phyloP scores from a whole-genome alignment of 2,797 vertebrate genomes.

The Pseudomugil gertrudae region DNA sequence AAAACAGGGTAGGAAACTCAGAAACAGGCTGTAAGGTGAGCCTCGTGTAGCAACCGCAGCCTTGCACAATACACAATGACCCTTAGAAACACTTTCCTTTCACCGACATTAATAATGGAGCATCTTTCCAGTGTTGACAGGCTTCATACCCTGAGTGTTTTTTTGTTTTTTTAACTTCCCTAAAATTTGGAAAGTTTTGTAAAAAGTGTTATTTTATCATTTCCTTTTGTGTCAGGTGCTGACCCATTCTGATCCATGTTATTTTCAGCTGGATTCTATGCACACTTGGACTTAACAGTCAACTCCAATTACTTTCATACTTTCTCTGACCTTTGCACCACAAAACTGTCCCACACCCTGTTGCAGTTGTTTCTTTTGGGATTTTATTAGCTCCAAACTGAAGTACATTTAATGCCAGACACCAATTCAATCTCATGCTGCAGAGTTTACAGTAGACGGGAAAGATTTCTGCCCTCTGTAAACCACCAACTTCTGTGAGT shows the following conservation, averaged over 20 bases:
- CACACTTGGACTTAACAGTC: background rate
- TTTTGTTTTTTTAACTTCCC: background rate
- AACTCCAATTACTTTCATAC: conserved; percentile 13
- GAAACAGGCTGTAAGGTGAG: background rate
- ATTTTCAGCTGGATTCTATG: conserved; percentile 5
- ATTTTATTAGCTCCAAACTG: background rate
- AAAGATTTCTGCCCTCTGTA: conserved; percentile 10
- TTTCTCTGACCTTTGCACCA: conserved; percentile 5
- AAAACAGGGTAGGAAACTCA: background rate
- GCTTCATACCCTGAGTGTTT: background rate
- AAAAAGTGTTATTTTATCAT: background rate
- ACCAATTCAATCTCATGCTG: conserved; percentile 12
- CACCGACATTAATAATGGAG: background rate
- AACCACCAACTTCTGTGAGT: conserved; percentile 58
- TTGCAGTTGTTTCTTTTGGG: background rate
- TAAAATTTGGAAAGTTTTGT: background rate
- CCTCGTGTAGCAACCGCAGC: background rate
- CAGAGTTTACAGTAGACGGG: background rate
- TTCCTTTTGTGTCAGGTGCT: background rate
- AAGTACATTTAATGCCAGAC: conserved; percentile 6
- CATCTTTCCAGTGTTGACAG: background rate
- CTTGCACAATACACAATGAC: background rate
- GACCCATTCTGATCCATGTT: conserved; percentile 8
- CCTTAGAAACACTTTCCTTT: background rate
- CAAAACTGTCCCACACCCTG: background rate